Percentiles rank a stretch among this genome's conserved stretches.
Conservation (phyloP, 1,140 invertebrate species). For the Bombus fervidus region DNA sequence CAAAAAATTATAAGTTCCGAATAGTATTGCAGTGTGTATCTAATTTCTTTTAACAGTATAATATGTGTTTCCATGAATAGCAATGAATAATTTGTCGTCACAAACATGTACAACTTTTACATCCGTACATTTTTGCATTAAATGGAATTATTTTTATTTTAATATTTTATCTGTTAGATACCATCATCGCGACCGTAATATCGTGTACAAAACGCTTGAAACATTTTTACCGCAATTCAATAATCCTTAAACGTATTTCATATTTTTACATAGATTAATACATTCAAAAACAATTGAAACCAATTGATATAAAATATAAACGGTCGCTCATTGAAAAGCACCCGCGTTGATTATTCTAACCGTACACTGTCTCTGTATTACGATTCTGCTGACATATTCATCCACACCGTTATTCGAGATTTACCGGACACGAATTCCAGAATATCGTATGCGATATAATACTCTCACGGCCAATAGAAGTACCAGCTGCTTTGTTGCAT, state of each 20-base stretch:
- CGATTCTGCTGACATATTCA: neutral
- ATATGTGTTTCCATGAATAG: neutral
- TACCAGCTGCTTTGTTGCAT: neutral
- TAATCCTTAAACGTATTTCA: neutral
- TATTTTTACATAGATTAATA: neutral
- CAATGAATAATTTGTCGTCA: neutral
- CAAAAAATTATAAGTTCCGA: no score
- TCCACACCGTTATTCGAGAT: neutral
- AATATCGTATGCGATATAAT: neutral
- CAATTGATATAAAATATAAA: neutral
- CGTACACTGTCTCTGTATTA: neutral
- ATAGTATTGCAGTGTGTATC: no score
- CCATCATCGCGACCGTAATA: neutral
- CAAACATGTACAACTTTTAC: no score
- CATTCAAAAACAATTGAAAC: neutral
- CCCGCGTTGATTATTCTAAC: neutral
- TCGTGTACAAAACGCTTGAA: neutral
- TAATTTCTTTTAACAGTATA: no score
- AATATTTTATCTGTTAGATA: no score
- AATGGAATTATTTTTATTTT: neutral
- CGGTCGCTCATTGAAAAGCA: neutral
- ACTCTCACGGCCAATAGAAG: neutral
- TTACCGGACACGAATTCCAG: neutral
- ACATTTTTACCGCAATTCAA: neutral
- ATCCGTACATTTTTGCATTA: neutral